A percentile compares a stretch with the other conserved stretches of the same genome.
phyloP scores from a whole-genome alignment of 2,888 invertebrate species.

The Acrobasis suavella region DNA sequence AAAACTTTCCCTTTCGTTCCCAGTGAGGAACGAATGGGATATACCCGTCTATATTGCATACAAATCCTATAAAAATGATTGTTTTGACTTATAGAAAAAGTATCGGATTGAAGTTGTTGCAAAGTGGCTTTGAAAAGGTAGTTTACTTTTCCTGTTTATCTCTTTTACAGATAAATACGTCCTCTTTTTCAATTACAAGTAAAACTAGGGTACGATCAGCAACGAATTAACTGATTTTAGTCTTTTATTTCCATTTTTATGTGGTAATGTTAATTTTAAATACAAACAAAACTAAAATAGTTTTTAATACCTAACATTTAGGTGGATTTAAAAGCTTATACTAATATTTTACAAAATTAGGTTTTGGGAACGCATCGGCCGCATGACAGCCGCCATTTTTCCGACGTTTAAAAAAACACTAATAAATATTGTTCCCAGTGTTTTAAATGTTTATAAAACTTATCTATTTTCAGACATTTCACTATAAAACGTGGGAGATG shows the following conservation, averaged over 20 bases:
- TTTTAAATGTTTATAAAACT: neutral
- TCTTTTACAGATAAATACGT: neutral
- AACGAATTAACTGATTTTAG: conserved; percentile 11
- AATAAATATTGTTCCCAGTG: conserved; percentile 13
- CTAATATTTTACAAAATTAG: conserved; percentile 17
- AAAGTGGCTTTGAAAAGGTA: no score
- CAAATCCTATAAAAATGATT: no score
- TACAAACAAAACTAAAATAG: neutral
- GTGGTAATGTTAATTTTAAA: neutral
- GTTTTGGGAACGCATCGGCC: conserved; percentile 12
- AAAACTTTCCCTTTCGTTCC: no score
- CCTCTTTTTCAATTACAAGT: neutral
- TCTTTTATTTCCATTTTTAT: neutral
- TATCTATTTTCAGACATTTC: neutral
- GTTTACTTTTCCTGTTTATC: neutral
- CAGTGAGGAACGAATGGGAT: no score
- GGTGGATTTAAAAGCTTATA: conserved; percentile 14
- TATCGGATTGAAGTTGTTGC: no score
- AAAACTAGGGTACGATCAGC: conserved; percentile 17
- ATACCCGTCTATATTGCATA: no score
- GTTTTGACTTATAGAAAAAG: no score
- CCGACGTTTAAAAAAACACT: conserved; percentile 3
- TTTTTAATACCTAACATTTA: conserved; percentile 9
- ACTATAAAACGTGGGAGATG: neutral
- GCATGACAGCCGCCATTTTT: conserved; percentile 13